phyloP scores from a whole-genome alignment of 2,113 vertebrate species.

The Thalassoma bifasciatum region DNA sequence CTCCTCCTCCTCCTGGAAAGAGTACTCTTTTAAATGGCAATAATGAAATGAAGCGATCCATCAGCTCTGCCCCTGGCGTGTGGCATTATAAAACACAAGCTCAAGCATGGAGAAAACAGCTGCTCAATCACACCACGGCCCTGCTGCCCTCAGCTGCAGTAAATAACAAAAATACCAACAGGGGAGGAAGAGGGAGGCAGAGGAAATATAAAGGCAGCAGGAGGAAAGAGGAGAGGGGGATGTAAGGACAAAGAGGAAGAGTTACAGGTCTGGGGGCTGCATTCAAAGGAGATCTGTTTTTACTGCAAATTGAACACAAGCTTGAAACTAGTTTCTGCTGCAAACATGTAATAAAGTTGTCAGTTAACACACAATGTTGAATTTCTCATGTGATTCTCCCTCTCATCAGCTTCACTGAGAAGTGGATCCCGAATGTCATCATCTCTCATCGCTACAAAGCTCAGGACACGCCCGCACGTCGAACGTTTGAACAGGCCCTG shows the following conservation, averaged over 20 bases:
- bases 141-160: constrained; percentile 72
- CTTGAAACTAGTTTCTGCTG: too few species aligned
- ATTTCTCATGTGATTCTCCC: constrained; percentile 19
- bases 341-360: too few species aligned
- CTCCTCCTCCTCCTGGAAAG: constrained; percentile 39
- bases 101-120: constrained; percentile 80
- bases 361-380: constrained; percentile 1
- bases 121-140: constrained; percentile 75
- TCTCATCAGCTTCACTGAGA: constrained; percentile 92
- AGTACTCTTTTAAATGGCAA: constrained; percentile 75
- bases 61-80: constrained; percentile 78
- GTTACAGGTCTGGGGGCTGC: neutral
- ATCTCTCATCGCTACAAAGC: constrained; percentile 99
- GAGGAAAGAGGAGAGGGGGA: constrained; percentile 10
- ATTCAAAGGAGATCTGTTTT: too few species aligned
- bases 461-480: constrained; percentile 95
- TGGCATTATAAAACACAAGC: constrained; percentile 85
- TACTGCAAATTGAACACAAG: constrained; percentile 5
- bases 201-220: constrained; percentile 6
- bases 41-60: constrained; percentile 85
- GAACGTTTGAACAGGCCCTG: constrained; percentile 95
- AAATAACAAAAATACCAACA: constrained; percentile 76
- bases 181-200: constrained; percentile 28
- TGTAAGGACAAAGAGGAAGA: neutral
- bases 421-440: constrained; percentile 96